These are phyloP conservation scores for Hypomecis punctinalis DNA, from an alignment of 2,888 invertebrate genomes.

Conservation along the genomic window DNA sequence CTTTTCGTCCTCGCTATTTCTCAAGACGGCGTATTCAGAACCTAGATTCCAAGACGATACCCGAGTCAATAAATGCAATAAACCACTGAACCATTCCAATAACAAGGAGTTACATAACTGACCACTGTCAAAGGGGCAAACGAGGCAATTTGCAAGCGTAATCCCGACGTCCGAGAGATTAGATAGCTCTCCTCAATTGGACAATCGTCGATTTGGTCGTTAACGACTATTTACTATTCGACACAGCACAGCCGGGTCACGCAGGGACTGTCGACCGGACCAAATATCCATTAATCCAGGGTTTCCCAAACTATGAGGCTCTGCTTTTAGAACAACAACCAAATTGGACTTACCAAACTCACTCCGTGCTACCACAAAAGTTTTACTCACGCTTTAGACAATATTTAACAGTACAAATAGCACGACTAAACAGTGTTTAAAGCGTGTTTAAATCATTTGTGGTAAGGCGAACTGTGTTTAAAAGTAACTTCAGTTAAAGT, in stretches of 20 bases:
- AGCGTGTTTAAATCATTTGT: no score
- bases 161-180: constrained; percentile 69
- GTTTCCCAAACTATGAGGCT: neutral
- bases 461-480: no score
- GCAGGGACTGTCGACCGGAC: constrained; percentile 40
- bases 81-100: neutral
- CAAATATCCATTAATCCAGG: neutral
- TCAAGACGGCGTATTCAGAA: no score
- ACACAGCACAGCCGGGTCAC: constrained; percentile 52
- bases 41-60: no score
- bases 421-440: no score
- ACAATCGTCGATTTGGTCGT: constrained; percentile 64
- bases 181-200: constrained; percentile 71
- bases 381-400: no score
- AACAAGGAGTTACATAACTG: constrained; percentile 17
- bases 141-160: constrained; percentile 66
- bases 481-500: no score
- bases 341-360: no score
- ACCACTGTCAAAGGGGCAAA: constrained; percentile 35
- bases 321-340: constrained; percentile 1
- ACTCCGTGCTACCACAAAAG: no score
- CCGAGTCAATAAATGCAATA: neutral
- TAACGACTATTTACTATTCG: constrained; percentile 61
- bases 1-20: no score
- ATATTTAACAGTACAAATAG: no score